Evolutionary conservation across 2,113 vertebrate genomes (phyloP).

Genomic region (Rhinolophus sinicus): DNA sequence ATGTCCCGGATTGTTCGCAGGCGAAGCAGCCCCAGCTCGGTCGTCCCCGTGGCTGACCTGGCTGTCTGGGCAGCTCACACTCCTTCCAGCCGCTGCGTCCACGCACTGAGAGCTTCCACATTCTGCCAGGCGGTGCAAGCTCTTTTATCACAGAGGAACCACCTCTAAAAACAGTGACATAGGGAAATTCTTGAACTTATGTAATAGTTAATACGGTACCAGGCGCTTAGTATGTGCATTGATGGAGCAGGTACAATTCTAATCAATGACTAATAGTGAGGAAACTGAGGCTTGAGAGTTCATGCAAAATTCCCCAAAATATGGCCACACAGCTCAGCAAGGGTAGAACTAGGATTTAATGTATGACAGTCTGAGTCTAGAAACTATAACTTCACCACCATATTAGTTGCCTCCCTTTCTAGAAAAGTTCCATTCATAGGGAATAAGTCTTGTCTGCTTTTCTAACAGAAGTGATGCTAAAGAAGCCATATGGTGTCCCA

Average conservation of each 20-base stretch:
- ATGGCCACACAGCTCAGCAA: background rate
- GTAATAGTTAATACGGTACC: background rate
- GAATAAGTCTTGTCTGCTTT: background rate
- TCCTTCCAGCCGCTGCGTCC: background rate
- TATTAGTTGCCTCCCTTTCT: background rate
- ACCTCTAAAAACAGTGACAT: background rate
- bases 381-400: background rate
- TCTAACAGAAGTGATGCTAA: background rate
- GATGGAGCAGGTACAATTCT: background rate
- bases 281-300: background rate
- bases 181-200: background rate
- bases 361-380: background rate
- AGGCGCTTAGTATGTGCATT: background rate
- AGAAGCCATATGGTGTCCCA: background rate
- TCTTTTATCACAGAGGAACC: background rate
- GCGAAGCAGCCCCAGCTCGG: background rate
- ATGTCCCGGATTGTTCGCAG: background rate
- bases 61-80: no score
- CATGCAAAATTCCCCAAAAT: background rate
- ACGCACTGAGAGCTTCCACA: background rate
- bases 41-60: background rate
- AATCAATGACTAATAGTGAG: background rate
- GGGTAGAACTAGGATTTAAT: background rate
- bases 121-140: accelerated
- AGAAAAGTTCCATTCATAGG: background rate